phyloP scores from a whole-genome alignment of 2,113 vertebrate species.

The Protobothrops flavoviridis region DNA sequence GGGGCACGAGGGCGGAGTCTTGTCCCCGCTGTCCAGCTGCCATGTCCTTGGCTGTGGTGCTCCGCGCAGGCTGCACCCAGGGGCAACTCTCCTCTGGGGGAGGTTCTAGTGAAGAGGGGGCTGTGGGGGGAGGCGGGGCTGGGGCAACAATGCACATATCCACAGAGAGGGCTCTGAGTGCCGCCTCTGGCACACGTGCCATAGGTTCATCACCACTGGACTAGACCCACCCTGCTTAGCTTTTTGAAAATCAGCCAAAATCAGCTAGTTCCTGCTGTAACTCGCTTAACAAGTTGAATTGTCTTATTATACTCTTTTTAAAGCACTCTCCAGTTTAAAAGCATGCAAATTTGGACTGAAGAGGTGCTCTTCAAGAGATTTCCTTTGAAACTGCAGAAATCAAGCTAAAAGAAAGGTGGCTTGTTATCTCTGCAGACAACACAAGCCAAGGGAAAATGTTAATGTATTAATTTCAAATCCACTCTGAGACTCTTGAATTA shows the following conservation, averaged over 20 bases:
- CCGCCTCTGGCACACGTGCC: too few species aligned
- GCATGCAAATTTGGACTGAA: constrained; percentile 44
- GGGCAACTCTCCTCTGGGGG: too few species aligned
- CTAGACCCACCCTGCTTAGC: neutral
- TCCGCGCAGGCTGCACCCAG: too few species aligned
- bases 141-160: too few species aligned
- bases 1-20: too few species aligned
- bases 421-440: neutral
- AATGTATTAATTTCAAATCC: neutral
- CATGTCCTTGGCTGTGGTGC: too few species aligned
- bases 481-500: neutral
- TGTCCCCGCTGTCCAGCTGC: too few species aligned
- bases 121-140: too few species aligned
- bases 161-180: too few species aligned
- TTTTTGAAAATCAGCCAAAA: neutral
- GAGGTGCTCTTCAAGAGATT: constrained; percentile 31
- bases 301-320: constrained; percentile 19
- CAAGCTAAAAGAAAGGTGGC: constrained; percentile 15
- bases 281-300: constrained; percentile 42
- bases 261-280: neutral
- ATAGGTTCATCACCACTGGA: too few species aligned
- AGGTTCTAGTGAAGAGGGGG: too few species aligned
- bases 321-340: constrained; percentile 48
- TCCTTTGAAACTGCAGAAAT: constrained; percentile 42
- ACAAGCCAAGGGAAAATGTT: neutral